Evolutionary conservation across 2,888 invertebrate species (phyloP), one percentile per base, ranked within the genome.

Genomic region (Ditula angustiorana): DNA sequence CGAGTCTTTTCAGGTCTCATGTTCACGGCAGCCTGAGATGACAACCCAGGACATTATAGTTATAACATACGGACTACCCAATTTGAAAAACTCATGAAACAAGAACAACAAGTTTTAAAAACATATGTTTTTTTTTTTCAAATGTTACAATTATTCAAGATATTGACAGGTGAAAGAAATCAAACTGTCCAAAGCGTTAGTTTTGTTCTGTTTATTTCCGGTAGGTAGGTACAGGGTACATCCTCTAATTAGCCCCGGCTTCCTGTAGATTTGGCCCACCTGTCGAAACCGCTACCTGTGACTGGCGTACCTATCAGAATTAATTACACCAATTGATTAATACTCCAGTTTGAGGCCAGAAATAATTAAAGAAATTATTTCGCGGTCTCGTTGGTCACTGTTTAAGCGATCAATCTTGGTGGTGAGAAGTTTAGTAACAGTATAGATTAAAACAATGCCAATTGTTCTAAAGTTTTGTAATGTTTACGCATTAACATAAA

Each of bases 221-320:
- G 72, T 74, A 66, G n/a, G n/a, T n/a, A n/a, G n/a, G 73, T 19
- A 7, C 10, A 41, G 16, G 19, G 75, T 75, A 56, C 55, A 56
- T 61, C 37, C 58, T 66, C 65, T 67, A 68, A 70, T 70, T 66
- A 68, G 37, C 44, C n/a, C 50, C 35, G 13, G 66, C 89, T 92
- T 92, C 92, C 91, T 90, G 86, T 90, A 88, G 86, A 92, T 90
- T 91, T 88, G 86, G 75, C 79, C 83, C 92, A 92, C 92, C 92
- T 92, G 92, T 83, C 86, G 79, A 78, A 70, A 71, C 44, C 74
- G 73, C 78, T 81, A 80, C 81, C 87, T 90, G 90, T 76, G 76
- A 65, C 81, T 87, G 90, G 88, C 87, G 86, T 81, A 85, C 84
- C 80, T 75, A 77, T 80, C 83, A 73, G 82, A 87, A 92, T 91